Evolutionary conservation across 1,140 invertebrate genomes (phyloP), one percentile per base, ranked within the genome.

Genomic region (Calliphora vicina): DNA sequence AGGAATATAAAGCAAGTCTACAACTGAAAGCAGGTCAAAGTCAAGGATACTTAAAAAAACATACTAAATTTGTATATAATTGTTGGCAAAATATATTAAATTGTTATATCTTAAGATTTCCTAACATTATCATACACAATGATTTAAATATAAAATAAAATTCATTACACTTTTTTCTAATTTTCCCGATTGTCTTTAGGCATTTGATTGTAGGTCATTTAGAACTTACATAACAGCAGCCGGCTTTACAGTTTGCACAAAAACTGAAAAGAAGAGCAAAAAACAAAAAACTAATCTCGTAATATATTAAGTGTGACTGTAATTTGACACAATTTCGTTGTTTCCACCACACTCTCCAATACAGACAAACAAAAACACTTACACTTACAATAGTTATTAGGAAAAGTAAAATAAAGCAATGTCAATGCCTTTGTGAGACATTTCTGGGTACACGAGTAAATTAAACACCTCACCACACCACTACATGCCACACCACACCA

Each of bases 241-340:
- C 61, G 61, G 61, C n/a, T 57, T 67, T 10, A 50, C 45, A 50
- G 0, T 50, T 50, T 67, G n/a, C 61, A 67, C 8, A 67, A 67
- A 67, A n/a, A n/a, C n/a, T n/a, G n/a, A n/a, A 67, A 67, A 67
- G 17, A 15, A 67, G n/a, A 25, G 8, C 15, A 4, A 67, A 67
- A 23, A 9, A 23, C 3, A 23, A 67, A 23, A n/a, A 17, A n/a
- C 15, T 0, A 17, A 57, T 57, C 15, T n/a, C 50, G n/a, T 57
- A 17, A 20, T 23, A 20, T 67, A 20, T 67, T 23, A 67, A 67
- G 61, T 67, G 61, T 23, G 61, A 23, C 61, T 67, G 61, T 67
- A 67, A 67, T 67, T 67, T 67, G 61, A 67, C 61, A 67, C 61
- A 67, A 67, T 67, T 67, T 67, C 61, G 61, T 20, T 67, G n/a